A percentile compares a stretch with the other conserved stretches of the same genome.
Conservation (phyloP, 2,113 vertebrate genomes). For the Siniperca chuatsi region DNA sequence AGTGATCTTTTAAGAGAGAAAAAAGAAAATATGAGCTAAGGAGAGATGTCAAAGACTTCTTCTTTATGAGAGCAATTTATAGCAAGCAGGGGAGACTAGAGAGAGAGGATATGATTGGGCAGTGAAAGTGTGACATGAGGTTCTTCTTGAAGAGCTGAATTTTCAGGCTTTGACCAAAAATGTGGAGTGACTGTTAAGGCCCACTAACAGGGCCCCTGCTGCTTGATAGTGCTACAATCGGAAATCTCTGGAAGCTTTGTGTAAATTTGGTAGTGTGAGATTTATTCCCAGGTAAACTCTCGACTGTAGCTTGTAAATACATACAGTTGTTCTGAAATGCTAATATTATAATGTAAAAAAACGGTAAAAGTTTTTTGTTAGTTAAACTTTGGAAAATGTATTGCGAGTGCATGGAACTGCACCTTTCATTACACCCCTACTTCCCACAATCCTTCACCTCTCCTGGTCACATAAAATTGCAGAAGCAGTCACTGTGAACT, state of each 20-base stretch:
- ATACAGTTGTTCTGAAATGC: not conserved
- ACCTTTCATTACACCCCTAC: not conserved
- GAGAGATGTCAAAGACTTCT: constrained; percentile 6
- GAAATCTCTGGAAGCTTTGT: constrained; percentile 20
- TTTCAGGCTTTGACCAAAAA: constrained; percentile 25
- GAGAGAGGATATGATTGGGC: constrained; percentile 28
- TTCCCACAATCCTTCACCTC: not conserved
- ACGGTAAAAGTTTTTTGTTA: not conserved
- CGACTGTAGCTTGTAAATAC: not conserved
- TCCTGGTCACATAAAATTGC: not conserved
- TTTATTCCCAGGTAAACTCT: not conserved
- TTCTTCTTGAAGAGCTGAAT: constrained; percentile 32
- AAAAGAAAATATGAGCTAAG: not conserved
- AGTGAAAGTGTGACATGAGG: constrained; percentile 32
- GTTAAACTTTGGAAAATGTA: not conserved
- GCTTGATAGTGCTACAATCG: constrained; percentile 5
- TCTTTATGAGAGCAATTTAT: constrained; percentile 10
- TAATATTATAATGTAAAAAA: too few relatives aligned
- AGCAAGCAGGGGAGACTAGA: not conserved
- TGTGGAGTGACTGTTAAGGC: constrained; percentile 23
- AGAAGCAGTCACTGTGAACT: not conserved
- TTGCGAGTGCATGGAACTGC: not conserved
- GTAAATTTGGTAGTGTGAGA: not conserved
- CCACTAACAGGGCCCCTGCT: constrained; percentile 4
- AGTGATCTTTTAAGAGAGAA: not conserved